Evolutionary conservation across 2,113 vertebrate genomes (phyloP).

Genomic region (Willisornis vidua): DNA sequence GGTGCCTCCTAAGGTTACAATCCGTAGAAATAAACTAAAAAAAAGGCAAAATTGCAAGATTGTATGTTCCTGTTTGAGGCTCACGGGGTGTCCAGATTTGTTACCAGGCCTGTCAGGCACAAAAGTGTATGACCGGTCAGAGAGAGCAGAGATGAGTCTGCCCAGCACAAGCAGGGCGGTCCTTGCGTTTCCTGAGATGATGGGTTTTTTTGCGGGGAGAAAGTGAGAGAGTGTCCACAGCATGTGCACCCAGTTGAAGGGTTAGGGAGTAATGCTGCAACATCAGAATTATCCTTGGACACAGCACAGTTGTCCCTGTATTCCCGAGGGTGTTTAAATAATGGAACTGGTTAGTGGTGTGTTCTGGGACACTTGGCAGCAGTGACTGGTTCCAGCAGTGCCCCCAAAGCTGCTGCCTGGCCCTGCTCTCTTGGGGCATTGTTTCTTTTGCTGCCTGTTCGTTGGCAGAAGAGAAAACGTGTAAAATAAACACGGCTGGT

Average conservation of each 20-base stretch:
- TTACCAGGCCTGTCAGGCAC: rapidly evolving
- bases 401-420: background rate
- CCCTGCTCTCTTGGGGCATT: background rate
- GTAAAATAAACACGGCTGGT: constrained; percentile 44
- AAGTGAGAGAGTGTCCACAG: background rate
- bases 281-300: background rate
- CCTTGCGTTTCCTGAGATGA: background rate
- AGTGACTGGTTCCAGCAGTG: background rate
- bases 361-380: background rate
- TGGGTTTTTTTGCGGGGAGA: background rate
- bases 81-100: rapidly evolving
- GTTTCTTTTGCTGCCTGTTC: constrained; percentile 49
- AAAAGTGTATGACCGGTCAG: background rate
- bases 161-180: background rate
- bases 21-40: background rate
- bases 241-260: rapidly evolving
- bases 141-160: background rate
- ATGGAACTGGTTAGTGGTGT: background rate
- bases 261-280: background rate
- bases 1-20: background rate
- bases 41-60: background rate
- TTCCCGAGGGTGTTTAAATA: background rate
- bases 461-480: constrained; percentile 28
- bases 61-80: background rate
- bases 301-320: background rate